phyloP scores from a whole-genome alignment of 2,888 invertebrate species.

The Eupithecia pulchellata region DNA sequence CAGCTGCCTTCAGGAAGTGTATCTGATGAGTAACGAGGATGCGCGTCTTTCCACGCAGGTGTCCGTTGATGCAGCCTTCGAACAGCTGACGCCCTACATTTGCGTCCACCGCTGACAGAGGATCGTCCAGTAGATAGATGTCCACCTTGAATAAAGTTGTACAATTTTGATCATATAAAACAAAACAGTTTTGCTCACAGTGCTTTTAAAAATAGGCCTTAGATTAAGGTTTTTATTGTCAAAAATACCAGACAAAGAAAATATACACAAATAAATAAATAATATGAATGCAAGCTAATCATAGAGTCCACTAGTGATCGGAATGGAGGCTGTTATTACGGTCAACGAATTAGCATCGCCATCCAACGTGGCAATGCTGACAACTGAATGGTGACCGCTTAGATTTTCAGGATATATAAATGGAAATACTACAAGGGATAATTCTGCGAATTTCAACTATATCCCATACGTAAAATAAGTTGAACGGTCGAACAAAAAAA shows the following conservation, averaged over 20 bases:
- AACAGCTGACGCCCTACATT: constrained; percentile 92
- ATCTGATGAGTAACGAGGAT: constrained; percentile 95
- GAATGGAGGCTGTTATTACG: too few relatives aligned
- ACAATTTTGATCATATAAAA: neutral
- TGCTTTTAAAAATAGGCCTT: neutral
- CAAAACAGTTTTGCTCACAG: neutral
- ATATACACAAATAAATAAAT: too few relatives aligned
- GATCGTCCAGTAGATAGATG: constrained; percentile 93
- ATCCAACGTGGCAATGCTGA: too few relatives aligned
- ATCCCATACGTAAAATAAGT: too few relatives aligned
- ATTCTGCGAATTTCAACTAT: neutral
- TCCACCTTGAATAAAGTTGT: constrained; percentile 82
- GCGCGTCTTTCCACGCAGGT: constrained; percentile 88
- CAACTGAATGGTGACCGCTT: too few relatives aligned
- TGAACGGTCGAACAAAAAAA: too few relatives aligned
- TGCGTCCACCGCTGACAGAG: constrained; percentile 93
- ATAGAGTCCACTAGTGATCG: too few relatives aligned
- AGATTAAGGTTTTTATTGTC: neutral
- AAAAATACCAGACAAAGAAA: too few relatives aligned
- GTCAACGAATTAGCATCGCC: too few relatives aligned
- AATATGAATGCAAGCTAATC: too few relatives aligned
- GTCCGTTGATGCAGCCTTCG: constrained; percentile 90
- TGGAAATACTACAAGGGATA: too few relatives aligned
- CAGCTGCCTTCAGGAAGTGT: constrained; percentile 90
- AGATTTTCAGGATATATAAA: too few relatives aligned